Evolutionary conservation across 1,140 invertebrate species (phyloP), one percentile per base, ranked within the genome.

Genomic region (Temnothorax curvispinosus): DNA sequence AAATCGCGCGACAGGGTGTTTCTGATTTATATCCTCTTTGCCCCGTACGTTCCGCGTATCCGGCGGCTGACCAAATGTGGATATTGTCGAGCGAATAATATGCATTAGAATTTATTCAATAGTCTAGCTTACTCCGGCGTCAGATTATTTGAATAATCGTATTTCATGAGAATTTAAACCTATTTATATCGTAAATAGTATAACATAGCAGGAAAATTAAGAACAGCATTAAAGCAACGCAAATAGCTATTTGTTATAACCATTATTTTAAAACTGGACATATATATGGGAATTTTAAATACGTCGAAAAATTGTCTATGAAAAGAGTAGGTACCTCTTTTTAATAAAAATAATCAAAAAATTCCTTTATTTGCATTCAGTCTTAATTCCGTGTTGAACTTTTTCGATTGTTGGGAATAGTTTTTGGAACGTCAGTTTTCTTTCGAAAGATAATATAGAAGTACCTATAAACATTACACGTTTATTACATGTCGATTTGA

Each of bases 101-200:
- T 32, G 21, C 6, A 38, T 21, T 84, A 85, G 41, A 85, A 75
- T 84, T 74, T 84, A 84, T 84, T 84, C 27, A 50, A 41, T 71
- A 6, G 0, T 56, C 6, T 35, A 56, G 58, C 6, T 21, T 6
- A 52, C 35, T n/a, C 18, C 13, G 11, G 32, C 35, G 15, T 44
- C 35, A 82, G 35, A 82, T 56, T 21, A 32, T 47, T 56, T 35
- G 52, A 81, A 72, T 11, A 21, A 82, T 72, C 15, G 3, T 44
- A 44, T 56, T 32, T 81, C 13, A 15, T 44, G 75, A 47, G 4
- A 77, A 62, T 77, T 62, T 44, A 47, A 62, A 35, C 27, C 41
- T 77, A 6, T 77, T 41, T 9, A 4, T 44, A 38, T 15, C 38
- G 13, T 21, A 1, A 60, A 44, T 54, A 27, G 5, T 9, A 32